phyloP scores from a whole-genome alignment of 2,113 vertebrate genomes.

The Picathartes gymnocephalus region DNA sequence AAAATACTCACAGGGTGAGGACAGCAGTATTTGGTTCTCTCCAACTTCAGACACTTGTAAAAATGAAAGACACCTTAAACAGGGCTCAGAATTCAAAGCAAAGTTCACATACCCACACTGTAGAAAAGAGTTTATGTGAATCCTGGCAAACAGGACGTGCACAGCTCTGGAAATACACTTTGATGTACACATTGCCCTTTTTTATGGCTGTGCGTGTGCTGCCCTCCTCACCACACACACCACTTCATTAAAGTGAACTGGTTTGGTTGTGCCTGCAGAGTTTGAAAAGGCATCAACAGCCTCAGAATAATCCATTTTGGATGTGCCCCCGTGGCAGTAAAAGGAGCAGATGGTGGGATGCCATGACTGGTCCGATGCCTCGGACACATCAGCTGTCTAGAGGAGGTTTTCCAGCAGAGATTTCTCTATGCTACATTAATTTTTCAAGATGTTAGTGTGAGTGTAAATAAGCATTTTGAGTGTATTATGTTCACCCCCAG shows the following conservation, averaged over 20 bases:
- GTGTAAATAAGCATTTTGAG: constrained; percentile 41
- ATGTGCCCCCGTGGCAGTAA: background rate
- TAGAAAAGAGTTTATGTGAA: background rate
- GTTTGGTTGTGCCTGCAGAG: background rate
- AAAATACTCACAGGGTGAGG: background rate
- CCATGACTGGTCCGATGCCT: background rate
- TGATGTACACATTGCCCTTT: background rate
- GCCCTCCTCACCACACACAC: background rate
- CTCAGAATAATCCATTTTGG: background rate
- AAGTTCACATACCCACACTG: background rate
- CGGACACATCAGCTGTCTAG: background rate
- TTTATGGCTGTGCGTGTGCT: background rate
- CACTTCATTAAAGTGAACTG: constrained; percentile 19
- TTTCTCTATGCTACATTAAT: background rate
- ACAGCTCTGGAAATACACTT: accelerated
- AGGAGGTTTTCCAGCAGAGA: constrained; percentile 33
- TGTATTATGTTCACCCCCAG: background rate
- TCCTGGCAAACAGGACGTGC: background rate
- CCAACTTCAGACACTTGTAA: background rate
- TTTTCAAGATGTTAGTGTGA: constrained; percentile 29
- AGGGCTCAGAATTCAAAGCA: background rate
- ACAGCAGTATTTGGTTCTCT: background rate
- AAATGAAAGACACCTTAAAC: background rate
- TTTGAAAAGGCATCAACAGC: background rate
- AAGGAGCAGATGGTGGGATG: constrained; percentile 11